Evolutionary conservation across 1,140 invertebrate genomes (phyloP), one percentile per base, ranked within the genome.

Genomic region (Drosophila sp.): DNA sequence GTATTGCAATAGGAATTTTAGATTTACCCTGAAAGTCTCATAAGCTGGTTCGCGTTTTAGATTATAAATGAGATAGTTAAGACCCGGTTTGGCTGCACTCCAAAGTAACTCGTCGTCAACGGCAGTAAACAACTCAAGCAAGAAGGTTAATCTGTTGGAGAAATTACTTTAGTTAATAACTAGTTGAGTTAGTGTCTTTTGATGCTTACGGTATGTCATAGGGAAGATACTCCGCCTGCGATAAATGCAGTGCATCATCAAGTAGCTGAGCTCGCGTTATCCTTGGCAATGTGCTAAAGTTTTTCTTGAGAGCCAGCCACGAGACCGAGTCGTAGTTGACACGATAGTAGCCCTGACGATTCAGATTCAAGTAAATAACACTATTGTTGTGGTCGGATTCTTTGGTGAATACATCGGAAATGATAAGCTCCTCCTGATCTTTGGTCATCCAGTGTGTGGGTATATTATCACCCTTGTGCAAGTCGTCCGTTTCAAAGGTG

Each of bases 221-320:
- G 47, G 93, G 80, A 1, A 96, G 62, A 2, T 94, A 80, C 32
- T 93, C 94, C 0, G 93, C 93, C 73, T 95, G 93, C 0, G 95
- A 96, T 50, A 98, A 92, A 85, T 96, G 95, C 82, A 97, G 95
- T 1, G 96, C 94, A 92, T 98, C 97, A 79, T 97, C 96, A 7
- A 98, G 93, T 1, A 98, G 89, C 80, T 97, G 96, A 0, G 96
- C 97, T 47, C 96, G 93, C 65, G 96, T 96, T 0, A 96, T 92
- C 0, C 94, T 92, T 0, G 93, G 92, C 8, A 93, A 58, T 0
- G 81, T 81, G 50, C 93, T 93, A 0, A 95, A 92, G 32, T 94
- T 93, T 4, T 93, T 76, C n/a, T 93, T 94, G 0, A 97, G 90
- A 0, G 93, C 81, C 32, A 93, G 80, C 96, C 96, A 97, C 79